Evolutionary conservation across 2,888 invertebrate species (phyloP).

Genomic region (Heteromyza rotundicornis): DNA sequence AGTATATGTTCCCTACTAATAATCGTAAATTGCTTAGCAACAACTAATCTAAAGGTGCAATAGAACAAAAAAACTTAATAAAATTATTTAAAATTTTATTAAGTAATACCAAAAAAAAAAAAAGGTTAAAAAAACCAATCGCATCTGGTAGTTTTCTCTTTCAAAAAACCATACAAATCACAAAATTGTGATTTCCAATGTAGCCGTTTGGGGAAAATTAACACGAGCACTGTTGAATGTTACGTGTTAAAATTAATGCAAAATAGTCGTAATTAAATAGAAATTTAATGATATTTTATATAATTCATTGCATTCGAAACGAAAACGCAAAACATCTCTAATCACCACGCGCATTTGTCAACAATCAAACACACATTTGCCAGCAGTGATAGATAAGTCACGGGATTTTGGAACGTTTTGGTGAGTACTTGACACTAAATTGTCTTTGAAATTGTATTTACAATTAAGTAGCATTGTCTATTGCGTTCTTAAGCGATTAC

Average conservation of each 20-base stretch:
- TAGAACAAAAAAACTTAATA: not conserved
- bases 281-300: not conserved
- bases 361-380: no score
- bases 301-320: not conserved
- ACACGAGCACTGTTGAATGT: slow-evolving; percentile 44
- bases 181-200: slow-evolving; percentile 49
- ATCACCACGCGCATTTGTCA: not conserved
- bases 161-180: not conserved
- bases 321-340: not conserved
- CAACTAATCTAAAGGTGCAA: not conserved
- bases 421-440: no score
- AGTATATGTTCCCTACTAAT: no score
- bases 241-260: slow-evolving; percentile 49
- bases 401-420: no score
- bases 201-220: slow-evolving; percentile 53
- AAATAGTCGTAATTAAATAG: slow-evolving; percentile 2
- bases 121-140: not conserved
- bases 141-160: not conserved
- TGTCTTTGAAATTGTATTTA: no score
- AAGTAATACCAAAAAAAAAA: not conserved
- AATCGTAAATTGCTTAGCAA: no score
- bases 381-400: not conserved
- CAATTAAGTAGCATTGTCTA: no score
- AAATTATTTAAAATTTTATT: not conserved
- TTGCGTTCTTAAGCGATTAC: no score